These are phyloP conservation scores for Anoplopoma fimbria DNA, from an alignment of 2,113 vertebrate species.

Conservation along the genomic window DNA sequence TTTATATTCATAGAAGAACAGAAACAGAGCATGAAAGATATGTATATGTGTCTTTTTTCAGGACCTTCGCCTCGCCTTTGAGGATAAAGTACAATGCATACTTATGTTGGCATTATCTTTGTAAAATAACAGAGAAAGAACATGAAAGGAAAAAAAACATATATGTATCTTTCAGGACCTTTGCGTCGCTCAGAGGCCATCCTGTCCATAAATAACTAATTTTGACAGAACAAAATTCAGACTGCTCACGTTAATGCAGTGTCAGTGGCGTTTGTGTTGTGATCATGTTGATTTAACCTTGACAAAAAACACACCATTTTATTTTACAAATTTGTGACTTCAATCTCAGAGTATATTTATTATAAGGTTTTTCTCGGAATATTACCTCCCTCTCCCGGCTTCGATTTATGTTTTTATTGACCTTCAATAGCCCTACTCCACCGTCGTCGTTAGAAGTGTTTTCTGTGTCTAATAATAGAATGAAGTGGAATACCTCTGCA, in stretches of 20 bases:
- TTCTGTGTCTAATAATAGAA: not conserved
- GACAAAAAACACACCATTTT: not conserved
- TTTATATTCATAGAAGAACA: too few relatives aligned
- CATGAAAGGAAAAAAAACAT: too few relatives aligned
- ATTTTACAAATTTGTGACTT: too few relatives aligned
- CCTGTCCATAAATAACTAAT: not conserved
- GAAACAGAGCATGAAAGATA: too few relatives aligned
- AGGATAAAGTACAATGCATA: not conserved
- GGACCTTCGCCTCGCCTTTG: too few relatives aligned
- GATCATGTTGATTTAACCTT: not conserved
- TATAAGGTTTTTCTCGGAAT: not conserved
- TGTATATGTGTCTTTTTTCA: too few relatives aligned
- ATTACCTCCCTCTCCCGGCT: not conserved
- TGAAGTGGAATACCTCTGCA: constrained; percentile 85
- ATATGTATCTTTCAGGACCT: not conserved
- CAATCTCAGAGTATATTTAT: not conserved
- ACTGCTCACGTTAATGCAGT: not conserved
- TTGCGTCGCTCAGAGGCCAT: not conserved
- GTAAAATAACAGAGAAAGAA: not conserved
- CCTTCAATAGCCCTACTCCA: not conserved
- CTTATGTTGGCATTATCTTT: not conserved
- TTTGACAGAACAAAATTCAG: not conserved
- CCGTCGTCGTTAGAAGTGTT: not conserved
- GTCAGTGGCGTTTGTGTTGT: not conserved
- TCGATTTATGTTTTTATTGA: not conserved